Base-by-base conservation (phyloP, 2,888 invertebrate species). In the Zelleria hepariella region DNA sequence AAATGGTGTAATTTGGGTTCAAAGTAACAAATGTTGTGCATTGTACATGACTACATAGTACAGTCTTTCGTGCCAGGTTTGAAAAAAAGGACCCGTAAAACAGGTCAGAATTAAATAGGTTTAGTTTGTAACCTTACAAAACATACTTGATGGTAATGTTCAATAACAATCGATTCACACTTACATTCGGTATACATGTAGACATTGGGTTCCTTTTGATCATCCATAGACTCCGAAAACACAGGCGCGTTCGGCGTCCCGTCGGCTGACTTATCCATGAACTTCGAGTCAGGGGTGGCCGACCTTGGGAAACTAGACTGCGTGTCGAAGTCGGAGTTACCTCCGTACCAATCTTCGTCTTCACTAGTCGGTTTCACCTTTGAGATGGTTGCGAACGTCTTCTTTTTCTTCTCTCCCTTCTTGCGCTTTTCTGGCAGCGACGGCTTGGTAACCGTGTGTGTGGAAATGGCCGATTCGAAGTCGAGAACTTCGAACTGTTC, bases 291-390 rank as follows among this genome's bases (percentile, higher is more conserved):
- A 0, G 87, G 87, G 0, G 83, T 80, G 0, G 76, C 81, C 0
- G 86, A 86, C 6, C 82, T 70, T 0, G 85, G 85, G 67, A 75
- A 85, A 65, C 85, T 86, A 1, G 85, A 86, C 67, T 79, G 70
- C 0, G 86, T 86, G 4, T 87, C 87, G 23, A 82, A 62, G 59
- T 86, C 86, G 3, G 86, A 88, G 59, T 76, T 67, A 61, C 69
- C 65, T 0, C 68, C 73, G 6, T 70, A 71, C 81, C 79, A 82
- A 5, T 88, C 87, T 3, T 87, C 87, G 2, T 86, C 87, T 49
- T 87, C 87, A 60, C 84, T 86, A 1, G 68, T 47, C 0, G 67
- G 63, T 26, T 62, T 58, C 20, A 24, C 72, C 62, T 73, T 77
- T 0, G 75, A 64, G 25, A 77, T 67, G 2, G 70, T 58, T 0